Conservation (phyloP, 2,888 invertebrate genomes). For the Rutpela maculata region DNA sequence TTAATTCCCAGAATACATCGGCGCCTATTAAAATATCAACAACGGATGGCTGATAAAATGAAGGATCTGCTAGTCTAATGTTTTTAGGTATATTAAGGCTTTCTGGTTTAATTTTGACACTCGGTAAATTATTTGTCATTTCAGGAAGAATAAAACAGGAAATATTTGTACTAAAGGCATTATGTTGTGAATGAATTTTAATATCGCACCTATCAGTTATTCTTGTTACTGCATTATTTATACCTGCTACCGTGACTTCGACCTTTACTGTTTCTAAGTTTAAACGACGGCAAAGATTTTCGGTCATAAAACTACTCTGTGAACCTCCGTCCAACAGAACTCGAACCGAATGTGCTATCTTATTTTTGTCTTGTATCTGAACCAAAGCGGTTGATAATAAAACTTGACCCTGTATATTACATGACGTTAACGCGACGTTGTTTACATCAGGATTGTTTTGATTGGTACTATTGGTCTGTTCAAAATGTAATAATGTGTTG, state of each 20-base stretch:
- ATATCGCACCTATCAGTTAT: background rate
- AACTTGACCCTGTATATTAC: too few relatives aligned
- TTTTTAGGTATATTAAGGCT: background rate
- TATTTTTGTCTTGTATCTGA: conserved; percentile 7
- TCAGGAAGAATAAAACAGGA: background rate
- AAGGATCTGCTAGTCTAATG: conserved; percentile 33
- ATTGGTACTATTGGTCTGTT: background rate
- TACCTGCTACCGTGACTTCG: background rate
- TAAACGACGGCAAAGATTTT: background rate
- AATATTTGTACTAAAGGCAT: background rate
- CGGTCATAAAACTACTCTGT: background rate
- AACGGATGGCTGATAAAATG: conserved; percentile 2
- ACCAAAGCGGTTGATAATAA: conserved; percentile 34
- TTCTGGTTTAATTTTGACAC: background rate
- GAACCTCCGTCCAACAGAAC: conserved; percentile 36
- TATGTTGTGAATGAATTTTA: background rate
- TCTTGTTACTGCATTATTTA: background rate
- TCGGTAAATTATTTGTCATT: background rate
- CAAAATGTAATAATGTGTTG: background rate
- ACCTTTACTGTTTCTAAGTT: background rate
- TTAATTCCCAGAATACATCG: conserved; percentile 17
- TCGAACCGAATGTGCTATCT: background rate
- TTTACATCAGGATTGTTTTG: background rate
- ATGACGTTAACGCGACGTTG: background rate
- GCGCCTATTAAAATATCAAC: conserved; percentile 39